Conservation (phyloP, 2,113 vertebrate species). For the Charina bottae region DNA sequence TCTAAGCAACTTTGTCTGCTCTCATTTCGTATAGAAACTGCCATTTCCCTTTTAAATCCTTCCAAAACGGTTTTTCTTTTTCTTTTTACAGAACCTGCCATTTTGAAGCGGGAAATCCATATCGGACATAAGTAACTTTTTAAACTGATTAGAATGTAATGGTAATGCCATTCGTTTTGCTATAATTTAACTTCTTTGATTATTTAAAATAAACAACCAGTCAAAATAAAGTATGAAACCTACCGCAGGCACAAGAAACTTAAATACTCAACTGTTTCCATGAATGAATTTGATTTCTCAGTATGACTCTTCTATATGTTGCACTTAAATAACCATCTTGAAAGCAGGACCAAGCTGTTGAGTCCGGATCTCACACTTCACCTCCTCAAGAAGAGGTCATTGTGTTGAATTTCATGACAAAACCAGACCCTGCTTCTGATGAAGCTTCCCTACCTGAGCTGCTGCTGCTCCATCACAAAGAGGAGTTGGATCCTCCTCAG, state of each 20-base stretch:
- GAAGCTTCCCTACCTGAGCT: not conserved
- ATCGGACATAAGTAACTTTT: too few relatives aligned
- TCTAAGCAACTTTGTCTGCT: too few relatives aligned
- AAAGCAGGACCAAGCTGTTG: not conserved
- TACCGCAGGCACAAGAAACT: not conserved
- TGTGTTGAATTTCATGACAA: not conserved
- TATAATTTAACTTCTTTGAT: not conserved
- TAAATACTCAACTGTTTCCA: not conserved
- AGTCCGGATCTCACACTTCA: not conserved
- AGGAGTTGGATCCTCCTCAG: not conserved
- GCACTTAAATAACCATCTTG: not conserved
- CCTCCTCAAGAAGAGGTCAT: not conserved
- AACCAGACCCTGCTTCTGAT: not conserved
- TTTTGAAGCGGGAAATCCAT: too few relatives aligned
- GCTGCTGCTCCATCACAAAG: not conserved
- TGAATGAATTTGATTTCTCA: not conserved
- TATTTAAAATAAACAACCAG: not conserved
- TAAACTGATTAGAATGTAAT: too few relatives aligned
- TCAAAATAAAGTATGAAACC: not conserved
- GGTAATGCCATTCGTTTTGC: not conserved
- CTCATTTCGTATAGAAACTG: too few relatives aligned
- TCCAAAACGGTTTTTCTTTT: too few relatives aligned
- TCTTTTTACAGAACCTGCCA: too few relatives aligned
- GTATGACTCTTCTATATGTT: not conserved
- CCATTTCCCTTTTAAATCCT: too few relatives aligned